phyloP scores from a whole-genome alignment of 2,113 vertebrate species.

The Vidua macroura region DNA sequence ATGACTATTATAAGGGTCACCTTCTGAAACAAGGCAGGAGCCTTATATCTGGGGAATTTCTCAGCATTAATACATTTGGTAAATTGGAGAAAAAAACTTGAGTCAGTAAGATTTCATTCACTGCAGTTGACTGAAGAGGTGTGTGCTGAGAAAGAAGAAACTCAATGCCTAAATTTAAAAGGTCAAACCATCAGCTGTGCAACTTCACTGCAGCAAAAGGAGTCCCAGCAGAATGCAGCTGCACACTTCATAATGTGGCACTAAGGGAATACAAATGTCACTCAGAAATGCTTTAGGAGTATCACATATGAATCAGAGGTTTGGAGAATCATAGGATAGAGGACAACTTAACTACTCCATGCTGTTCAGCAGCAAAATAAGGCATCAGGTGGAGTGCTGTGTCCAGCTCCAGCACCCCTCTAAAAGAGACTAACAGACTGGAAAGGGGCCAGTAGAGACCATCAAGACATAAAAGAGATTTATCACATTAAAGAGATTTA shows the following conservation, averaged over 20 bases:
- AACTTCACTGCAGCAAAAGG: background rate
- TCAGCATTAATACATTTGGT: background rate
- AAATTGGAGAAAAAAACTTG: background rate
- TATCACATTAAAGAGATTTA: background rate
- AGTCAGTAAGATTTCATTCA: background rate
- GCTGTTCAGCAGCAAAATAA: background rate
- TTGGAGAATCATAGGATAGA: background rate
- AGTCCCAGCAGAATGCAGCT: background rate
- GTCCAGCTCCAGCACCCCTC: background rate
- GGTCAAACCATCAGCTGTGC: background rate
- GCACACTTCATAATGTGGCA: background rate
- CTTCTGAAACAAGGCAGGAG: background rate
- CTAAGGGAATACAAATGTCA: background rate
- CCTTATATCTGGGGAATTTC: background rate
- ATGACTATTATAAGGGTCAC: background rate
- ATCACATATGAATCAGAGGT: background rate
- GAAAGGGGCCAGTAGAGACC: background rate
- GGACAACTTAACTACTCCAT: background rate
- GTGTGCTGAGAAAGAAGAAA: background rate
- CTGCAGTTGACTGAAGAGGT: background rate
- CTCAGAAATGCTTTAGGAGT: background rate
- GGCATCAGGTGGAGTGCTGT: background rate
- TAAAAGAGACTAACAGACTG: background rate
- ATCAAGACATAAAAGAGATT: background rate
- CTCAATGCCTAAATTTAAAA: background rate